Base-by-base conservation (phyloP, 2,888 invertebrate genomes). In the Isotomurus palustris region DNA sequence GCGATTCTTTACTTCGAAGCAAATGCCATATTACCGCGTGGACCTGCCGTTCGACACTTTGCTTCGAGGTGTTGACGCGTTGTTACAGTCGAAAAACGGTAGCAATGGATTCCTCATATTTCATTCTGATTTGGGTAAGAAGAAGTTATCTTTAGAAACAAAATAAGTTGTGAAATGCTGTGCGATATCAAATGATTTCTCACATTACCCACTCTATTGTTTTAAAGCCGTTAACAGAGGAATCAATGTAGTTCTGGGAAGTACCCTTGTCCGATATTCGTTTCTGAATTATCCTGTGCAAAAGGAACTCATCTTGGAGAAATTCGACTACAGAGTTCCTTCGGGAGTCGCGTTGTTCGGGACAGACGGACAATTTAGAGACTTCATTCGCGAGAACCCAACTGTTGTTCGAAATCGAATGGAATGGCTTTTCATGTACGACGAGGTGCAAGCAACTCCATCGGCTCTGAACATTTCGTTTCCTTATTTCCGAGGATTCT, bases 91-190 rank as follows among this genome's bases (percentile, higher is more conserved):
- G 1, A 67, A 66, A 41, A 62, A 62, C 54, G 70, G 62, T 6
- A 70, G 68, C 56, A 70, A 70, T 57, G 70, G 70, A 17, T 70
- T 68, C 38, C 56, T 68, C 19, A 68, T 70, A 24, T 70, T 70
- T 53, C 66, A 67, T 29, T 60, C 63, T 10, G 62, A 64, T 14
- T 53, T 60, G 6, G 67, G 67, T 63, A 59, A 49, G 4, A 3
- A 14, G n/a, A 24, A n/a, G n/a, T 21, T 35, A 45, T 6, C 14
- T 45, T 3, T 24, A 4, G n/a, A 5, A 45, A 22, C 14, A 24
- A 24, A 10, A 21, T 32, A n/a, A n/a, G n/a, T n/a, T n/a, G n/a
- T n/a, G n/a, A n/a, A n/a, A n/a, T n/a, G n/a, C n/a, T n/a, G n/a
- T n/a, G n/a, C n/a, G 32, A 32, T 32, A 32, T 12, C 32, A 32